Conservation (phyloP, 1,140 invertebrate species). For the Riptortus pedestris region DNA sequence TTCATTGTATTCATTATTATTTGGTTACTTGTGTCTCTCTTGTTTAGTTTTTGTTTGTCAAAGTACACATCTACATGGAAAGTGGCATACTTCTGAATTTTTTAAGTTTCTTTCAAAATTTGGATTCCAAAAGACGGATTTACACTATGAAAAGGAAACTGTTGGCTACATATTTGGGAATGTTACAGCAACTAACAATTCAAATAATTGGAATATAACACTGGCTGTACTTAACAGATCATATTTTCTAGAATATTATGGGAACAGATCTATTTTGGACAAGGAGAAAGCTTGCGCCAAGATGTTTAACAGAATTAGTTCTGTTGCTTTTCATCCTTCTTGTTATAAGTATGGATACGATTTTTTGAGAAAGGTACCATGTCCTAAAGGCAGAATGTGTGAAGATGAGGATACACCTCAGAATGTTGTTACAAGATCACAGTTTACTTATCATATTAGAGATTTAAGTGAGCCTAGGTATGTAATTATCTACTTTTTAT, state of each 20-base stretch:
- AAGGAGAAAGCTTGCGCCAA: slow-evolving; percentile 58
- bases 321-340: slow-evolving; percentile 68
- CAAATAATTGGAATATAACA: slow-evolving; percentile 58
- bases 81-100: slow-evolving; percentile 60
- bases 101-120: slow-evolving; percentile 90
- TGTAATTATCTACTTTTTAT: slow-evolving; percentile 28
- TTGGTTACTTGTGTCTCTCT: background rate
- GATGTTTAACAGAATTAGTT: slow-evolving; percentile 78
- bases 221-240: slow-evolving; percentile 76
- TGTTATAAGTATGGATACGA: slow-evolving; percentile 77
- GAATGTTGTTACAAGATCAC: slow-evolving; percentile 75
- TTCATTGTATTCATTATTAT: background rate
- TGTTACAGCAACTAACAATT: slow-evolving; percentile 58
- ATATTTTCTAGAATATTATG: slow-evolving; percentile 81
- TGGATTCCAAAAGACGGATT: slow-evolving; percentile 92
- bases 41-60: background rate
- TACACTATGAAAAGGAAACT: slow-evolving; percentile 63
- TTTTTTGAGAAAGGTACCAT: slow-evolving; percentile 80
- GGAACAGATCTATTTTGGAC: slow-evolving; percentile 52
- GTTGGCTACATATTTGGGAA: slow-evolving; percentile 93
- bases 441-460: slow-evolving; percentile 89
- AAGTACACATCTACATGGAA: slow-evolving; percentile 48
- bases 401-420: slow-evolving; percentile 72
- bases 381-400: slow-evolving; percentile 64
- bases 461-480: slow-evolving; percentile 81